Base-by-base conservation (phyloP, 1,140 invertebrate genomes). In the Scaptomyza pallida region DNA sequence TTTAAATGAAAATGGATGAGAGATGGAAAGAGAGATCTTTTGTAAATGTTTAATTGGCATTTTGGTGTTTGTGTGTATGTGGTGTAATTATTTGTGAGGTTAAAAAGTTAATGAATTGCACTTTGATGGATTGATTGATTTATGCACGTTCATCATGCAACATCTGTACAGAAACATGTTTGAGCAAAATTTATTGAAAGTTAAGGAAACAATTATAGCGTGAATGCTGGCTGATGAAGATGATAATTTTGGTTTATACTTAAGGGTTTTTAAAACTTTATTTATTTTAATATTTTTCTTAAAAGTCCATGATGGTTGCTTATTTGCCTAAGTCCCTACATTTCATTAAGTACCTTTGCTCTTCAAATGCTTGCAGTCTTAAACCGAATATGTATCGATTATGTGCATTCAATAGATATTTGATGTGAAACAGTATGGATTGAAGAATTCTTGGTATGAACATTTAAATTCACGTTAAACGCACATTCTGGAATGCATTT, bases 41-140 rank as follows among this genome's bases (percentile, higher is more conserved):
- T 65, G 77, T 81, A 65, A 50, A 81, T 81, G 65, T 72, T 76
- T 72, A 44, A 81, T 81, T 61, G 55, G 44, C 54, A 57, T 62
- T 75, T 62, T 55, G 37, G 63, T 51, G 4, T 26, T 40, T 79
- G 72, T 41, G 63, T 51, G 4, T 26, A 40, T 79, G 72, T 41
- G 64, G 64, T 62, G 40, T 56, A 41, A 52, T 71, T 57, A 56
- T 40, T 54, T 33, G 40, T 50, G 72, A 72, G 67, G 67, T 67
- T 59, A 30, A 55, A 50, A 67, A 76, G 72, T 62, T 76, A 80
- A 80, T 81, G 67, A 72, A 80, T 81, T 81, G 71, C 35, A 62
- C 44, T 71, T 64, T 62, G 43, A 80, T 74, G 33, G 15, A 48
- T 65, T 52, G 15, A 50, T 51, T 26, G 23, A 13, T 19, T 50